Evolutionary conservation across 2,113 vertebrate species (phyloP).

Genomic region (Colinus virginianus): DNA sequence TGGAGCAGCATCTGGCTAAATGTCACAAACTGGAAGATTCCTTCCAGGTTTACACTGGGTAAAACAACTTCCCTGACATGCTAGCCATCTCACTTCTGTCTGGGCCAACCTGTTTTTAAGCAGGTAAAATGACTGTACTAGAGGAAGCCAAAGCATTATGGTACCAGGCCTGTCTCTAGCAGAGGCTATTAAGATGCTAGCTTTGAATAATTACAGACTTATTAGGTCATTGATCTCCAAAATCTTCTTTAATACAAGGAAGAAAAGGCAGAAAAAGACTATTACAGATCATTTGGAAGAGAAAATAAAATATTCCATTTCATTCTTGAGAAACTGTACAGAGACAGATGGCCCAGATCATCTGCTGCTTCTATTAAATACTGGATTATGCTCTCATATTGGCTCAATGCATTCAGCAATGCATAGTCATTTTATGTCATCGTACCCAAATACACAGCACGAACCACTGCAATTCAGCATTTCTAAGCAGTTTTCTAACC

Average conservation of each 20-base stretch:
- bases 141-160: background rate
- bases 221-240: background rate
- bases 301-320: background rate
- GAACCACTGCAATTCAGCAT: background rate
- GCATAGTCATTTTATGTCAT: background rate
- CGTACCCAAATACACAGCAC: background rate
- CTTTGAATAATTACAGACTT: background rate
- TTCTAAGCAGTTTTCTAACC: background rate
- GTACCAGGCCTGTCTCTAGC: background rate
- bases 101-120: background rate
- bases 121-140: background rate
- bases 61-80: background rate
- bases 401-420: background rate
- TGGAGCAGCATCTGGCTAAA: rapidly evolving
- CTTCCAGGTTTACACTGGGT: background rate
- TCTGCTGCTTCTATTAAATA: background rate
- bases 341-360: background rate
- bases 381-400: background rate
- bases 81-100: background rate
- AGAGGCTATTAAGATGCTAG: background rate
- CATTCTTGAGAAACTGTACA: background rate
- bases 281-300: background rate
- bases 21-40: background rate
- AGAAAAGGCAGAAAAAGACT: background rate
- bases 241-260: background rate